A percentile compares a stretch with the other conserved stretches of the same genome.
Evolutionary conservation across 2,888 invertebrate genomes (phyloP).

Genomic region (Parnassius orleans): DNA sequence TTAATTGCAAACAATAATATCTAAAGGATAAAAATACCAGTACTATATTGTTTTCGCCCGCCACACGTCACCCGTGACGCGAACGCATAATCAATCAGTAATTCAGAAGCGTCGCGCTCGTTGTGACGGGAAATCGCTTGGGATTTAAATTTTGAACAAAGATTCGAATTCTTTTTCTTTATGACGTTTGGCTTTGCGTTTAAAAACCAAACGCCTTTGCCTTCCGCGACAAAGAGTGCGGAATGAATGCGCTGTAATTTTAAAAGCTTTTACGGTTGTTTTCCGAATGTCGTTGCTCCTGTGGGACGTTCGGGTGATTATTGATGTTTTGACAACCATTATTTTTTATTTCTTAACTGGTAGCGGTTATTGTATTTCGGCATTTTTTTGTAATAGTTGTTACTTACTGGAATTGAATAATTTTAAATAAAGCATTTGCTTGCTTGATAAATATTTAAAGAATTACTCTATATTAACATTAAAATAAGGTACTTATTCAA

Average conservation of each 20-base stretch:
- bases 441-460: too few relatives aligned
- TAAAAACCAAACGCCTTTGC: conserved; percentile 56
- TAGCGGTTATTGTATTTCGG: background rate
- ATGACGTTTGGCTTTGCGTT: conserved; percentile 47
- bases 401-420: background rate
- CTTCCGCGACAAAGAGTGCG: conserved; percentile 63
- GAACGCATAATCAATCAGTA: conserved; percentile 80
- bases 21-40: conserved; percentile 8
- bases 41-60: conserved; percentile 52
- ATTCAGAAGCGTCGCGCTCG: conserved; percentile 59
- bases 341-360: conserved; percentile 46
- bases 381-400: background rate
- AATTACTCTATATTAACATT: too few relatives aligned
- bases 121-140: conserved; percentile 64
- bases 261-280: conserved; percentile 74
- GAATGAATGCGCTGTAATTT: conserved; percentile 76
- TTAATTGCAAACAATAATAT: background rate
- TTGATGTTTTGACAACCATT: conserved; percentile 75
- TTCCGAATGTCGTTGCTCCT: conserved; percentile 55
- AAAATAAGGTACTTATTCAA: too few relatives aligned
- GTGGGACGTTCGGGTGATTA: conserved; percentile 60
- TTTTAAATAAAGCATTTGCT: too few relatives aligned
- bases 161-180: conserved; percentile 63
- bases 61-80: conserved; percentile 60
- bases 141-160: conserved; percentile 70